Evolutionary conservation across 2,888 invertebrate genomes (phyloP).

Genomic region (Flexamia atlantica): DNA sequence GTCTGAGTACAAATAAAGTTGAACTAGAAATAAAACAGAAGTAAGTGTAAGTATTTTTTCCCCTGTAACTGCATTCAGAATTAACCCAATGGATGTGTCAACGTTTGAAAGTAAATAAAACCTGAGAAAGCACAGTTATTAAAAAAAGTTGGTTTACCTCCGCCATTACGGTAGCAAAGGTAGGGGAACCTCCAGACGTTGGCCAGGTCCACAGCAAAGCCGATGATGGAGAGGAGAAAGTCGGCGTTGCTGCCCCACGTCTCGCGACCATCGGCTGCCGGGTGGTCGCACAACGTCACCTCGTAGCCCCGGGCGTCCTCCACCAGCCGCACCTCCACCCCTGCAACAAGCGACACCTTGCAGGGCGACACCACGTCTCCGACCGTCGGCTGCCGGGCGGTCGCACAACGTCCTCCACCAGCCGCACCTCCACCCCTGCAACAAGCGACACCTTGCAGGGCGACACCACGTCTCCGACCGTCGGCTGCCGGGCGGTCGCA

Average conservation of each 20-base stretch:
- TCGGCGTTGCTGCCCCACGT: conserved; percentile 84
- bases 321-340: conserved; percentile 73
- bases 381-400: neutral
- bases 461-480: conserved; percentile 65
- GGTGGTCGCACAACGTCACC: conserved; percentile 52
- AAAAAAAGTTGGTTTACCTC: conserved; percentile 85
- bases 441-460: neutral
- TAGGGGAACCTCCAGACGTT: conserved; percentile 99
- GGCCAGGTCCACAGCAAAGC: conserved; percentile 97
- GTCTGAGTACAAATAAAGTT: too few species aligned
- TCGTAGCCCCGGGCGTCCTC: conserved; percentile 59
- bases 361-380: too few species aligned
- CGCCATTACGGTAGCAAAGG: conserved; percentile 97
- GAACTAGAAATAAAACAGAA: too few species aligned
- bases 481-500: conserved; percentile 33
- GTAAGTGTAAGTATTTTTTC: too few species aligned
- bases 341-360: conserved; percentile 60
- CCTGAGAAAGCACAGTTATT: too few species aligned
- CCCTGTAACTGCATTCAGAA: too few species aligned
- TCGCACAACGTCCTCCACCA: conserved; percentile 65
- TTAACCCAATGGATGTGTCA: too few species aligned
- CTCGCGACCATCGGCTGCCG: conserved; percentile 29
- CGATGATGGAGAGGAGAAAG: conserved; percentile 97
- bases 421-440: conserved; percentile 73
- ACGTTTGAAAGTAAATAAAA: too few species aligned